Evolutionary conservation across 1,140 invertebrate species (phyloP), one percentile per base, ranked within the genome.

Genomic region (Branchinecta lindahli): DNA sequence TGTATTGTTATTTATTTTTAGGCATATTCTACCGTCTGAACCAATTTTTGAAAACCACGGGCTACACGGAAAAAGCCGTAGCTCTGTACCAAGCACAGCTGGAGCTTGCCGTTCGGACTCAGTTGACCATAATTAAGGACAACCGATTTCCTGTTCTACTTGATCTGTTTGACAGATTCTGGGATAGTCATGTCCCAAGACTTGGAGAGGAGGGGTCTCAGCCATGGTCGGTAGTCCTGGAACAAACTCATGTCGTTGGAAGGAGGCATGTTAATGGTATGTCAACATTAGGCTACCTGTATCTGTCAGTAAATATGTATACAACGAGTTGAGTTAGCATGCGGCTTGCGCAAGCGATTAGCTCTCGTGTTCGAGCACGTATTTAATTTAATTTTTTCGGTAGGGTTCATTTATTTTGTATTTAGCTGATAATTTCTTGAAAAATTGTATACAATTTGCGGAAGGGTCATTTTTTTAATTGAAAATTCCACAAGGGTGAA

Each of bases 121-220:
- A 12, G 18, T 4, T 20, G 52, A 20, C 12, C 2, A 15, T 61
- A 20, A 12, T 15, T 15, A 61, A 61, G 52, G 33, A 33, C 33
- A 61, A 61, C 6, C 52, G 12, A 15, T 61, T 61, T 61, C 12
- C 12, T 61, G 52, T 61, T 61, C 6, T 61, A 12, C 52, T 61
- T 20, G 12, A 61, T 1, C 12, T 61, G 52, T 12, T 20, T 61
- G 52, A 61, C 18, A 61, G 52, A 61, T 61, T 61, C 52, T 61
- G 52, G 52, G 52, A 61, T 61, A 61, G 52, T 61, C 52, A 61
- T 61, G 52, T 20, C 12, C 52, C 52, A 61, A 61, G 52, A 61
- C 52, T 61, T 20, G 52, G 52, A 12, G 52, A 61, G 18, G 52
- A 61, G 18, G 52, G 52, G 12, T 61, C 52, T 61, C 12, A 15